These are phyloP conservation scores for Centrocercus urophasianus DNA, from an alignment of 2,113 vertebrate species.

Conservation along the genomic window DNA sequence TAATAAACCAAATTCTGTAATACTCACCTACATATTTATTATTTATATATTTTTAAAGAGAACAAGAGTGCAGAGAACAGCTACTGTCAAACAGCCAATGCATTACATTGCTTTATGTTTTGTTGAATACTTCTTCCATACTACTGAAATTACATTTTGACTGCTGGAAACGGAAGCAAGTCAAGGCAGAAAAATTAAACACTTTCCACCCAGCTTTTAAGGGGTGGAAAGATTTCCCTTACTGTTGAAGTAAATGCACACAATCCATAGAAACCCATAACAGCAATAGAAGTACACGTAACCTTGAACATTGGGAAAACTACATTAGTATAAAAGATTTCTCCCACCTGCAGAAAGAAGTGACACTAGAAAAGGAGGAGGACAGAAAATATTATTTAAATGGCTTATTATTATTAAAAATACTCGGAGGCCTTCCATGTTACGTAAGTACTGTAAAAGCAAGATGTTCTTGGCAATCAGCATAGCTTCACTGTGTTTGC, in stretches of 20 bases:
- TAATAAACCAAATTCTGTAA: background rate
- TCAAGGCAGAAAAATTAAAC: background rate
- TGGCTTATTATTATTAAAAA: slow-evolving; percentile 41
- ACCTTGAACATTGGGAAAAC: background rate
- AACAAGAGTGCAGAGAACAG: background rate
- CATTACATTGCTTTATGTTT: background rate
- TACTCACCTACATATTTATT: background rate
- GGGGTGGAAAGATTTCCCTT: background rate
- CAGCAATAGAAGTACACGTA: background rate
- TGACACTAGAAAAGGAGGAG: too few relatives aligned
- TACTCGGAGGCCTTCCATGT: slow-evolving; percentile 34
- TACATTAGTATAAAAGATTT: background rate
- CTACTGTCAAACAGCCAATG: background rate
- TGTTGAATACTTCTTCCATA: background rate
- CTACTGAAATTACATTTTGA: background rate
- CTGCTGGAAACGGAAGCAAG: background rate
- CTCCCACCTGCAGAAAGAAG: background rate
- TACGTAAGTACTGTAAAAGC: slow-evolving; percentile 66
- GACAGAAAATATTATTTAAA: background rate
- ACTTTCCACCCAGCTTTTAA: background rate
- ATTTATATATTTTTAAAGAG: background rate
- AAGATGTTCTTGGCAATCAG: slow-evolving; percentile 70
- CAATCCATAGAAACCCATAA: background rate
- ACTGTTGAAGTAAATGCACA: background rate
- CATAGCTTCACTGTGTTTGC: slow-evolving; percentile 56